Percentiles rank a stretch among this genome's conserved stretches.
Evolutionary conservation across 2,797 vertebrate genomes (phyloP).

Genomic region (Cyclura pinguis): DNA sequence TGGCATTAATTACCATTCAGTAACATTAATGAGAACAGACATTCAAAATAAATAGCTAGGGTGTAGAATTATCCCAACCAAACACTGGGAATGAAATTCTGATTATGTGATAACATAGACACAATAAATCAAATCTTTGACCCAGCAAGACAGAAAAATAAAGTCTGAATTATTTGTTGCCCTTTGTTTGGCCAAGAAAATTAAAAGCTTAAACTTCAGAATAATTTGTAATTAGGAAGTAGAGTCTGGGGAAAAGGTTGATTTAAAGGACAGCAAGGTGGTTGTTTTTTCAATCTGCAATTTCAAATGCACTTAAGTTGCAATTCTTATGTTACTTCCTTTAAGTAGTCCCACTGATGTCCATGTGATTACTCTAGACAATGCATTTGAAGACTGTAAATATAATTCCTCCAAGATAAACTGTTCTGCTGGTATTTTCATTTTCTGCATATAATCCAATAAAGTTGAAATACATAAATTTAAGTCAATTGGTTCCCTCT

Average conservation of each 20-base stretch:
- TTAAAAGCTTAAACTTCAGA: slow-evolving; percentile 22
- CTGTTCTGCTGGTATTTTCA: neutral
- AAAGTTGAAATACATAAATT: slow-evolving; percentile 8
- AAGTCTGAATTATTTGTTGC: slow-evolving; percentile 49
- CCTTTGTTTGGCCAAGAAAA: slow-evolving; percentile 62
- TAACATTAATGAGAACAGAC: slow-evolving; percentile 66
- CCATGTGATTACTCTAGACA: neutral
- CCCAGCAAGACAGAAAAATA: slow-evolving; percentile 56
- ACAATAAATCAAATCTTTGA: slow-evolving; percentile 67
- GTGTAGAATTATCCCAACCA: slow-evolving; percentile 56
- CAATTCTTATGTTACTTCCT: neutral
- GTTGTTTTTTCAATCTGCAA: neutral
- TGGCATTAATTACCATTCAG: slow-evolving; percentile 29
- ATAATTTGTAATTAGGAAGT: slow-evolving; percentile 7
- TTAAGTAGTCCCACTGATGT: neutral
- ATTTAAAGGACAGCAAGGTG: slow-evolving; percentile 1
- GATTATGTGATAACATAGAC: slow-evolving; percentile 63
- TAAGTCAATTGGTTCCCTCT: neutral
- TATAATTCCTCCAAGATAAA: slow-evolving; percentile 16
- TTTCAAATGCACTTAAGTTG: neutral
- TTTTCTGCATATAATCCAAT: slow-evolving; percentile 8
- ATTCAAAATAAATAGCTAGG: slow-evolving; percentile 61
- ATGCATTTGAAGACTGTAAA: neutral
- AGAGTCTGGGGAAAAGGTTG: neutral
- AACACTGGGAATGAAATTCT: slow-evolving; percentile 49